phyloP scores from a whole-genome alignment of 30 jellyfish, hydroid and myxozoan genomes.

The Turritopsis dohrnii region DNA sequence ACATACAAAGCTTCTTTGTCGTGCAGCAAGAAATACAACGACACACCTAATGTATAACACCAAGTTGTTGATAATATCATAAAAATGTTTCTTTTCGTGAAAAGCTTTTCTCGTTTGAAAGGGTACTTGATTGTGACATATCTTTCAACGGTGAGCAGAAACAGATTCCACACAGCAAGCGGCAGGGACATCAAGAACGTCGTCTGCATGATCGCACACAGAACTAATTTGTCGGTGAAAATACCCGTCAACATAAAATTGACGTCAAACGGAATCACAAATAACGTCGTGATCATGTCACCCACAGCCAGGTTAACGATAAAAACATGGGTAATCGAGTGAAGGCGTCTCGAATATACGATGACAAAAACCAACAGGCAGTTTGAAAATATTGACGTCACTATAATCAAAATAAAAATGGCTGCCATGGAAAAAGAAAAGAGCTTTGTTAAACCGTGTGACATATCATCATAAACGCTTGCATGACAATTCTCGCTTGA shows the following conservation, averaged over 20 bases:
- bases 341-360: slow-evolving; percentile 43
- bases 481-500: background rate
- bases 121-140: slow-evolving; percentile 61
- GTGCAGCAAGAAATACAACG: slow-evolving; percentile 61
- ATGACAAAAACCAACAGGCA: slow-evolving; percentile 40
- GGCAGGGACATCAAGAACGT: slow-evolving; percentile 80
- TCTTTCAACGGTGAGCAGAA: slow-evolving; percentile 68
- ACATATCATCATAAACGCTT: background rate
- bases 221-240: slow-evolving; percentile 25
- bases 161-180: slow-evolving; percentile 64
- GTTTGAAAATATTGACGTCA: slow-evolving; percentile 51
- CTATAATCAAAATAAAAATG: slow-evolving; percentile 30
- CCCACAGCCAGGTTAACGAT: slow-evolving; percentile 73
- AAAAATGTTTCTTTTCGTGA: slow-evolving; percentile 42
- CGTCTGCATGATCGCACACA: slow-evolving; percentile 58
- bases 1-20: slow-evolving; percentile 34
- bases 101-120: slow-evolving; percentile 41
- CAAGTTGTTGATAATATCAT: slow-evolving; percentile 48
- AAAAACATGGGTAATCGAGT: slow-evolving; percentile 64
- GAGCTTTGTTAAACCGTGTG: background rate
- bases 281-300: slow-evolving; percentile 50
- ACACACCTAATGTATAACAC: slow-evolving; percentile 53
- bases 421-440: slow-evolving; percentile 4
- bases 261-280: slow-evolving; percentile 70
- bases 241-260: slow-evolving; percentile 35